These are phyloP conservation scores for Psilanteris sp. DNA, from an alignment of 1,140 invertebrate genomes.

Conservation along the genomic window DNA sequence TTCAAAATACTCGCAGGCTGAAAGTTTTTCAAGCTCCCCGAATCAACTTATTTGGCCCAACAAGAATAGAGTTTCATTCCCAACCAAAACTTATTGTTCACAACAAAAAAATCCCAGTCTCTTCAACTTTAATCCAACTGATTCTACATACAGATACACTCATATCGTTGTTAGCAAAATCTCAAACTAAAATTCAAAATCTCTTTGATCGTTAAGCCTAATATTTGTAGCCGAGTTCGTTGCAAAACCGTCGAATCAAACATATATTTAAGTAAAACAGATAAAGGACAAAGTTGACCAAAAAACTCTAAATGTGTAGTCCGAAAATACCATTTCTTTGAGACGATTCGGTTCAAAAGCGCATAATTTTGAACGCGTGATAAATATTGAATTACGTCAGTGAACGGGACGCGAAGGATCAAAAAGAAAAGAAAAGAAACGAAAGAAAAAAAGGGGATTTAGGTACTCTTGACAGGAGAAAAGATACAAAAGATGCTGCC, in stretches of 20 bases:
- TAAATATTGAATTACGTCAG: too few relatives aligned
- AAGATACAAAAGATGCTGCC: too few relatives aligned
- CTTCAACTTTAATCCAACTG: constrained; percentile 18
- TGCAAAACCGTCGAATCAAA: too few relatives aligned
- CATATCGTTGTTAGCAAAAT: constrained; percentile 4
- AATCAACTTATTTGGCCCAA: constrained; percentile 45
- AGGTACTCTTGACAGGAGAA: too few relatives aligned
- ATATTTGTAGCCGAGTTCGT: neutral
- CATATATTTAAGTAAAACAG: too few relatives aligned
- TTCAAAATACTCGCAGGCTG: constrained; percentile 6
- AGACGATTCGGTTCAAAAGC: too few relatives aligned
- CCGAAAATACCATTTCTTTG: too few relatives aligned
- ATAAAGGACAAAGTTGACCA: too few relatives aligned
- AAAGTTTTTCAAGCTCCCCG: constrained; percentile 19
- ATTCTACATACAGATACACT: neutral
- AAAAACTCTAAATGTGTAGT: neutral
- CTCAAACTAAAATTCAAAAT: constrained; percentile 4
- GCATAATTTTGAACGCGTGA: too few relatives aligned
- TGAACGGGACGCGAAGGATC: too few relatives aligned
- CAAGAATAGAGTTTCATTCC: constrained; percentile 31
- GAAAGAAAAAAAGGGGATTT: too few relatives aligned
- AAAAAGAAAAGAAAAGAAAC: too few relatives aligned
- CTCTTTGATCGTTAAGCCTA: neutral
- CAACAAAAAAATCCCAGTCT: constrained; percentile 37
- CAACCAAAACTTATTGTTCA: constrained; percentile 30